Evolutionary conservation across 2,797 vertebrate species (phyloP).

Genomic region (Sternotherus odoratus): DNA sequence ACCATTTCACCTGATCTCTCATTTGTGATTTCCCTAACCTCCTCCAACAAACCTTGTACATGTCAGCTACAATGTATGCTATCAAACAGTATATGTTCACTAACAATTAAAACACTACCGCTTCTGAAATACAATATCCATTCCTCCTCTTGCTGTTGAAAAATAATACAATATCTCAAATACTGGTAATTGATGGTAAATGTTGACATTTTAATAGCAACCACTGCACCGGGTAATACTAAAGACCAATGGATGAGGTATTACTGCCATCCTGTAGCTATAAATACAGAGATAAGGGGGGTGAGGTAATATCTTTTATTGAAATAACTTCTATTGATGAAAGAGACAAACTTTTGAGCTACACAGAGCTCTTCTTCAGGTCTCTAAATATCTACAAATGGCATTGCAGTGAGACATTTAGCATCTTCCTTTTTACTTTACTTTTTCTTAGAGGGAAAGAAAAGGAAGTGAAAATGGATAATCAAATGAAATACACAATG

Average conservation of each 20-base stretch:
- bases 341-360: neutral
- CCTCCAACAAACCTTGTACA: neutral
- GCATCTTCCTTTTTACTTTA: neutral
- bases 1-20: neutral
- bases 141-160: neutral
- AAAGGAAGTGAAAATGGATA: neutral
- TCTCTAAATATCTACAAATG: neutral
- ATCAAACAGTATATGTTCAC: neutral
- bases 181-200: neutral
- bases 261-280: neutral
- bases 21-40: neutral
- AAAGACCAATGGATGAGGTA: neutral
- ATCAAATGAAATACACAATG: neutral
- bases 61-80: neutral
- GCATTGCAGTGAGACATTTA: neutral
- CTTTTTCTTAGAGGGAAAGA: neutral
- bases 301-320: neutral
- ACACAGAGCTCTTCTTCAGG: neutral
- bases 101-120: neutral
- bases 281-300: neutral
- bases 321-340: neutral
- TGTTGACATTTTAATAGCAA: constrained; percentile 27
- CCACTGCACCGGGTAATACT: neutral
- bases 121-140: neutral
- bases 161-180: neutral